These are phyloP conservation scores for Diplodus puntazzo DNA, from an alignment of 2,797 vertebrate genomes.

Conservation along the genomic window DNA sequence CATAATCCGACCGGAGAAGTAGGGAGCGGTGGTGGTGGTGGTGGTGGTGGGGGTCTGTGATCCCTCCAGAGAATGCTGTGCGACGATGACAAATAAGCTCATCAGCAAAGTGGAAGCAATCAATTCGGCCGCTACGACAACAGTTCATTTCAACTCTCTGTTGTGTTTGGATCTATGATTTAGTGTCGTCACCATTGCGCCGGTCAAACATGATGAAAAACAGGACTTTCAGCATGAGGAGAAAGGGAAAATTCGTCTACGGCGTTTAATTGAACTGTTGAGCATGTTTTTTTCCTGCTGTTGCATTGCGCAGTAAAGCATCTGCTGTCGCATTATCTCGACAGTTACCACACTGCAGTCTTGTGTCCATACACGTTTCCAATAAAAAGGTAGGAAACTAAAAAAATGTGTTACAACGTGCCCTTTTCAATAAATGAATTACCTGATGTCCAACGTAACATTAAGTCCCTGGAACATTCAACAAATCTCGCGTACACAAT, in stretches of 20 bases:
- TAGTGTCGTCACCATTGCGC: slow-evolving; percentile 23
- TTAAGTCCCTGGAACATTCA: neutral
- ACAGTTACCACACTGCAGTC: neutral
- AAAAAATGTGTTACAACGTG: neutral
- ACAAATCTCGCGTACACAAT: no score
- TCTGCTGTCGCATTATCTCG: neutral
- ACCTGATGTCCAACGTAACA: no score
- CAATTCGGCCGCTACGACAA: slow-evolving; percentile 24
- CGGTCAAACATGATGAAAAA: slow-evolving; percentile 10
- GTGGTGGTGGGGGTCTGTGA: neutral
- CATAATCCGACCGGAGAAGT: slow-evolving; percentile 21
- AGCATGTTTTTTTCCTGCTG: neutral
- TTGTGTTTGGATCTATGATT: slow-evolving; percentile 24
- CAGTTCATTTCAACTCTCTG: slow-evolving; percentile 28
- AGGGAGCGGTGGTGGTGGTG: neutral
- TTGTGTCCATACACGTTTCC: neutral
- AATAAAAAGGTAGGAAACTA: neutral
- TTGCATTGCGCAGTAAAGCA: neutral
- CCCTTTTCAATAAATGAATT: neutral
- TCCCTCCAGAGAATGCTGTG: slow-evolving; percentile 14
- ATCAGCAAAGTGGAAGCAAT: slow-evolving; percentile 45
- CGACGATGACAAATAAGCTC: slow-evolving; percentile 40
- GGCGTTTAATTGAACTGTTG: neutral
- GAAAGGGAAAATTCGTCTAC: neutral
- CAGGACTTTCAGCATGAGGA: slow-evolving; percentile 4